These are phyloP conservation scores for Lepidurus couesii DNA, from an alignment of 1,140 invertebrate species.

Conservation along the genomic window DNA sequence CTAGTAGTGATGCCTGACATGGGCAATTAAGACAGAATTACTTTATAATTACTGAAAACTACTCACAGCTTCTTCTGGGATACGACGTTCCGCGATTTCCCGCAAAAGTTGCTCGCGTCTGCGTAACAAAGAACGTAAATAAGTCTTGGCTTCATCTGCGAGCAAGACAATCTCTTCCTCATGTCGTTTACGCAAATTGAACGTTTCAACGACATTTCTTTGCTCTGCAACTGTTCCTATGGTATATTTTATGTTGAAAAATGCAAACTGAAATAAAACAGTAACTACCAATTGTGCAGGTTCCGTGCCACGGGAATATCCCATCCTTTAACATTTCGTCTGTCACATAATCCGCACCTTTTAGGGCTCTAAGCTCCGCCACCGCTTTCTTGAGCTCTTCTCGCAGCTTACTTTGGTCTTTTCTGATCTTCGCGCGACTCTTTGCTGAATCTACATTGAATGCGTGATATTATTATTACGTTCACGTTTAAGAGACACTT, in stretches of 20 bases:
- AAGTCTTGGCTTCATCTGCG: background rate
- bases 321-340: background rate
- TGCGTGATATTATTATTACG: background rate
- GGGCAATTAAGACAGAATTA: background rate
- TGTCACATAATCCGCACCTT: background rate
- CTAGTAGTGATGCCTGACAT: background rate
- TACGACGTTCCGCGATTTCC: background rate
- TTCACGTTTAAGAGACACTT: background rate
- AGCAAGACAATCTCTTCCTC: background rate
- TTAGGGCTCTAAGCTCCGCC: background rate
- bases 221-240: background rate
- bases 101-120: background rate
- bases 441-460: background rate
- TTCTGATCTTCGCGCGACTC: background rate
- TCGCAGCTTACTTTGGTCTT: background rate
- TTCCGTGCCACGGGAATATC: background rate
- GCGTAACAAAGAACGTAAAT: background rate
- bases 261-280: background rate
- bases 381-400: background rate
- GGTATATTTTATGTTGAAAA: background rate
- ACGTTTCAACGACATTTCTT: background rate
- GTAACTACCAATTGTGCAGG: background rate
- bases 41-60: background rate
- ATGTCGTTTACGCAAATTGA: background rate
- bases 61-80: background rate